Base-by-base conservation (phyloP, 2,888 invertebrate species). In the Synanthedon tipuliformis region DNA sequence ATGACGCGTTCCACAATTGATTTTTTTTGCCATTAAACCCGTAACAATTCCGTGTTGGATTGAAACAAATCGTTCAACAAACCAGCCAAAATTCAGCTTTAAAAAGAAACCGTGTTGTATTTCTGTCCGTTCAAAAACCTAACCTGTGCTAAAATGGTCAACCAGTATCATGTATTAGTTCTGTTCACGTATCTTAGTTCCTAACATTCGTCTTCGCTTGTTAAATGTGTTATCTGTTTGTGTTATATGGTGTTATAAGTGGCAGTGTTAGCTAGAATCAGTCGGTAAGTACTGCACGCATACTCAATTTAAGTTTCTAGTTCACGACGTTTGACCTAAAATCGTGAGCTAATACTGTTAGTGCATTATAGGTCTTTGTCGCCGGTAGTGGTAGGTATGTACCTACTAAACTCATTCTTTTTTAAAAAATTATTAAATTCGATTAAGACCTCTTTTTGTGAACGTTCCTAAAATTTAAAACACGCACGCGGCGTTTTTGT, bases 291-390 rank as follows among this genome's bases (percentile, higher is more conserved):
- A 62, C 52, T 51, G 55, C 54, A 61, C 59, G 58, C 57, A 59
- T 61, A 57, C 54, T 58, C 59, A 62, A 62, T 62, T 60, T 61
- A 61, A 59, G 57, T 55, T 63, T 61, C 69, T 59, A 65, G 66
- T 66, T 67, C 57, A 54, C 62, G 58, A 64, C 62, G 59, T 71
- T 61, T 80, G 81, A 81, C 81, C 81, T 81, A 78, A 77, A 75
- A 78, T 74, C 69, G 68, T 62, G 63, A 57, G 63, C 58, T 81
- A 80, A 80, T 81, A 76, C 78, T 68, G 79, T 81, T 81, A 80
- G 76, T 62, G 65, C 62, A 63, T 58, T 61, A 56, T 60, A 56
- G 57, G 48, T 55, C 52, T 12, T 16, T 49, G 49, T 16, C 18
- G 23, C 49, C 18, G 49, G 16, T 18, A 15, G 12, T n/a, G 15